Conservation (phyloP, 2,113 vertebrate genomes). For the Hepsetus odoe region DNA sequence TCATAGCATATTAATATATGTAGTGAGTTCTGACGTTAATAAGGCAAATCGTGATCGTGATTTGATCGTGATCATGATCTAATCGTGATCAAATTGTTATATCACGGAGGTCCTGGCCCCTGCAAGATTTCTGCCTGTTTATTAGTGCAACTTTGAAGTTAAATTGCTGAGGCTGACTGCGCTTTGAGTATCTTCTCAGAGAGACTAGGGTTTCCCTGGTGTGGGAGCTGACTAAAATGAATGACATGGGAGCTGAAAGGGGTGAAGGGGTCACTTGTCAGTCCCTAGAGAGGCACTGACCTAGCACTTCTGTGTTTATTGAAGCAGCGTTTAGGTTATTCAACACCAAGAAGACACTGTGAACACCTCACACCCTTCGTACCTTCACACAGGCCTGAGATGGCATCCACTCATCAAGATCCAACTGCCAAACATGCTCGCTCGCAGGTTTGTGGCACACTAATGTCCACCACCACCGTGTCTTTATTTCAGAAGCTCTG, state of each 20-base stretch:
- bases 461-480: background rate
- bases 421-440: background rate
- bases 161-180: too few relatives aligned
- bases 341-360: background rate
- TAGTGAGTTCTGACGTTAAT: too few relatives aligned
- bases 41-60: too few relatives aligned
- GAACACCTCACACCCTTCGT: background rate
- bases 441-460: background rate
- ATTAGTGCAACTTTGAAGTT: too few relatives aligned
- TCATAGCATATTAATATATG: too few relatives aligned
- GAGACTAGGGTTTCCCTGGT: background rate
- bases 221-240: background rate
- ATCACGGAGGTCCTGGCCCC: too few relatives aligned
- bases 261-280: background rate
- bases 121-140: too few relatives aligned
- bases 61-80: too few relatives aligned
- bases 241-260: too few relatives aligned
- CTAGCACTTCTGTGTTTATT: background rate
- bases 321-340: background rate
- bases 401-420: background rate
- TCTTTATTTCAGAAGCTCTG: background rate
- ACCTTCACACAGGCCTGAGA: slow-evolving; percentile 8
- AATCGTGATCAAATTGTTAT: too few relatives aligned
- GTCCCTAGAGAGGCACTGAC: background rate
- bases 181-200: too few relatives aligned